Evolutionary conservation across 2,888 invertebrate species (phyloP).

Genomic region (Drosophila histrio): DNA sequence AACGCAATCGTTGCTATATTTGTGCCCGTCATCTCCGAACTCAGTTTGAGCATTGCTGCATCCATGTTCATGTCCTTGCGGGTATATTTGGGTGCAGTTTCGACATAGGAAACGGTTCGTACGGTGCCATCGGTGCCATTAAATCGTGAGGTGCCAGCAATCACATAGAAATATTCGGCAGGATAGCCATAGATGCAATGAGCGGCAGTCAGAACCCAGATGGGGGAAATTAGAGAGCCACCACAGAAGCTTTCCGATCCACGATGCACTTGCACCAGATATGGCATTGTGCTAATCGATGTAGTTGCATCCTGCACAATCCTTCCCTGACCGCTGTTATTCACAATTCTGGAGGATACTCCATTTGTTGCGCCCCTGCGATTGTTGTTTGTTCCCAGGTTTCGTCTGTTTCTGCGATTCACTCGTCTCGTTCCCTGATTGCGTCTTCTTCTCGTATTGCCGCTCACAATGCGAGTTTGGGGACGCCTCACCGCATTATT

Average conservation of each 20-base stretch:
- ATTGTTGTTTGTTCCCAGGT: not conserved
- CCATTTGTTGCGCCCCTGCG: not conserved
- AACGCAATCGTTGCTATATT: slow-evolving; percentile 53
- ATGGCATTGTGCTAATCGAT: slow-evolving; percentile 27
- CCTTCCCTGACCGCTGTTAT: slow-evolving; percentile 12
- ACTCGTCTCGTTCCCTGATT: not conserved
- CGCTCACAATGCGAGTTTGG: slow-evolving; percentile 11
- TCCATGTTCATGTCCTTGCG: slow-evolving; percentile 52
- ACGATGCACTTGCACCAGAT: slow-evolving; percentile 41
- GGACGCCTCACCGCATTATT: not conserved
- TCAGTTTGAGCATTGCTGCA: slow-evolving; percentile 53
- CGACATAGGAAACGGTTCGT: slow-evolving; percentile 18
- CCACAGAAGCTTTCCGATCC: slow-evolving; percentile 55
- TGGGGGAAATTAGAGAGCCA: slow-evolving; percentile 45
- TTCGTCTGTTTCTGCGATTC: not conserved
- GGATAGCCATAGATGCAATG: slow-evolving; percentile 53
- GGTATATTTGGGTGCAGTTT: slow-evolving; percentile 25
- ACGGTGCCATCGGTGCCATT: slow-evolving; percentile 44
- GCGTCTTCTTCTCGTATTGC: not conserved
- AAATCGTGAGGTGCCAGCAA: slow-evolving; percentile 52
- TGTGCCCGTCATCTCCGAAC: slow-evolving; percentile 40
- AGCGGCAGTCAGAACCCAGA: slow-evolving; percentile 68
- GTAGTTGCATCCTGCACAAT: slow-evolving; percentile 46
- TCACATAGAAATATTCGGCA: slow-evolving; percentile 30
- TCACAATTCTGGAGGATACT: slow-evolving; percentile 16